Base-by-base conservation (phyloP, 2,797 vertebrate genomes). In the Dermochelys coriacea region DNA sequence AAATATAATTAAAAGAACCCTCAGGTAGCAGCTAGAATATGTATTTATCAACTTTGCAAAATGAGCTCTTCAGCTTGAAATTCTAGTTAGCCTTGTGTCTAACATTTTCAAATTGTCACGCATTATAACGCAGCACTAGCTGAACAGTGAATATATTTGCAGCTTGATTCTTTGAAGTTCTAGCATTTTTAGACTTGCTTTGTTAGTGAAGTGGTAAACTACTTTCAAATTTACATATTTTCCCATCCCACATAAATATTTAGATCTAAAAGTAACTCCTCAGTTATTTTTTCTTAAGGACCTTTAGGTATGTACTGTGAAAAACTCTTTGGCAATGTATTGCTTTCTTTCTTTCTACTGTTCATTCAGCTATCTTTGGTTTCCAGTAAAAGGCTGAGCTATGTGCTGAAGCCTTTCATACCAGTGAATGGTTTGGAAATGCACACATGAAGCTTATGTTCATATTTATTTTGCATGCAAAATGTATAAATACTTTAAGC, bases 381-480 rank as follows among this genome's bases (percentile, higher is more conserved):
- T 86, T 91, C 27, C 82, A 21, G 8, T 88, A 59, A 86, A 96
- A 88, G 83, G 2, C 50, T 82, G 61, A 85, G 51, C n/a, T 92
- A 47, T 37, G 77, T 10, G 87, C 47, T 59, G 5, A 93, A 80
- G 51, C 23, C 34, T 71, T 93, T 89, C 47, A 75, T 68, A 81
- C 29, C 18, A 90, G 29, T 5, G 45, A 87, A 84, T 37, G 75
- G 15, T 61, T 93, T 83, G 57, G 86, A 93, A 89, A 85, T 10
- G 25, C 2, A 88, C 51, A 37, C 52, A 55, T 5, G n/a, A 94
- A 51, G 8, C 12, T 84, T 78, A 87, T 89, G 59, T 86, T 31
- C 85, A 85, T n/a, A 51, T 59, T 64, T 64, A 54, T 54, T 23
- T 54, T 82, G 47, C 57, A 59, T 80, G 47, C 82, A 87, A 89